A percentile compares a stretch with the other conserved stretches of the same genome.
phyloP scores from a whole-genome alignment of 2,113 vertebrate genomes.

The Thoracochromis brauschi region DNA sequence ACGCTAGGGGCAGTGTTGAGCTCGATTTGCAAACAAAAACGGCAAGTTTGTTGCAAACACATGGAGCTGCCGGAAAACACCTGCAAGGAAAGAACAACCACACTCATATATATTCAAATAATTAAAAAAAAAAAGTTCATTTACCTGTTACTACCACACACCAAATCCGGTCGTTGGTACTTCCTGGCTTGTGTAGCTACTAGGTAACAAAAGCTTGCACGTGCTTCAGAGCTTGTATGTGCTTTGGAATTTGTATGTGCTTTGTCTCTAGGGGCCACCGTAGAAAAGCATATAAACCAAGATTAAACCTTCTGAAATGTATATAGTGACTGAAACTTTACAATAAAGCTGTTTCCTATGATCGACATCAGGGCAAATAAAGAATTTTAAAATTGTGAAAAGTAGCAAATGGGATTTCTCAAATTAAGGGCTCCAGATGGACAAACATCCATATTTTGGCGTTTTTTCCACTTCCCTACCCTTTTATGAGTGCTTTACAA shows the following conservation, averaged over 20 bases:
- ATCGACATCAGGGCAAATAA: not conserved
- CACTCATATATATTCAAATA: not conserved
- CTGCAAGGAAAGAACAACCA: not conserved
- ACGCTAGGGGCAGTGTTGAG: not conserved
- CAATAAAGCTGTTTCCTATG: not conserved
- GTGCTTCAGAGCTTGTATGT: not conserved
- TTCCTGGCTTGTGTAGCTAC: not conserved
- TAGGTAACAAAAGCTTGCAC: not conserved
- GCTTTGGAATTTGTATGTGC: not conserved
- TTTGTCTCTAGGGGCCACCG: not conserved
- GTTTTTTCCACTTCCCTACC: not conserved
- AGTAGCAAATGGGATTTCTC: not conserved
- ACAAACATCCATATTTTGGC: not conserved
- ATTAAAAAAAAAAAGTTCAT: rapidly evolving
- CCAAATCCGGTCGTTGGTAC: not conserved
- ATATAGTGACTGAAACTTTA: not conserved
- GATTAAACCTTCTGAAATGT: not conserved
- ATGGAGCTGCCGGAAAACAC: not conserved
- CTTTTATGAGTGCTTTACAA: not conserved
- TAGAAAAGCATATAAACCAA: not conserved
- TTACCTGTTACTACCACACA: not conserved
- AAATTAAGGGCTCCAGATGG: not conserved
- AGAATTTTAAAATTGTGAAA: not conserved
- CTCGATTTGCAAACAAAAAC: not conserved
- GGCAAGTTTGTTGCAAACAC: not conserved